A percentile compares a stretch with the other conserved stretches of the same genome.
phyloP scores from a whole-genome alignment of 2,113 vertebrate species.

The Nansenia antarctica region DNA sequence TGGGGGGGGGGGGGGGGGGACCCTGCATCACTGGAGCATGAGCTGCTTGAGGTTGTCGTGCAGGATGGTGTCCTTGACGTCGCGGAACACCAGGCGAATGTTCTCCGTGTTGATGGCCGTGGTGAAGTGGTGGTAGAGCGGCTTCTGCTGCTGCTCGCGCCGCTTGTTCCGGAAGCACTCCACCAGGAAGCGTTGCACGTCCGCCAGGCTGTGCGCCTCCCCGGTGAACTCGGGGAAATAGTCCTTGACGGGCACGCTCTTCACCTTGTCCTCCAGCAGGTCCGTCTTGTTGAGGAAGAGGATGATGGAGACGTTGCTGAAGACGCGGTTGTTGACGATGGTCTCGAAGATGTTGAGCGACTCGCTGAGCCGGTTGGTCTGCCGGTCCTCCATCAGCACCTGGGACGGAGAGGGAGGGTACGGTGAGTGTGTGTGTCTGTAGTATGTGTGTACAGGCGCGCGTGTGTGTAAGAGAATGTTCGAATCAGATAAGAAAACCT shows the following conservation, averaged over 20 bases:
- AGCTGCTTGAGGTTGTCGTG: slow-evolving; percentile 99
- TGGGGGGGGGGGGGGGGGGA: neutral
- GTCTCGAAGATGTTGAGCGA: slow-evolving; percentile 99
- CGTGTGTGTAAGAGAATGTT: neutral
- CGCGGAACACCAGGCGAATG: slow-evolving; percentile 96
- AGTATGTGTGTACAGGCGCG: neutral
- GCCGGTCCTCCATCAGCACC: slow-evolving; percentile 97
- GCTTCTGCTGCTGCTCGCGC: slow-evolving; percentile 93
- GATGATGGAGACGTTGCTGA: slow-evolving; percentile 96
- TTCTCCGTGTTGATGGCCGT: slow-evolving; percentile 99
- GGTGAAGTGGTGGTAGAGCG: slow-evolving; percentile 98
- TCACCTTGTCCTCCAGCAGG: slow-evolving; percentile 96
- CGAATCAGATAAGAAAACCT: too few species aligned
- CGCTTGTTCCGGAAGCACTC: slow-evolving; percentile 95
- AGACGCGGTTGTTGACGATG: slow-evolving; percentile 96
- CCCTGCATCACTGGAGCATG: slow-evolving; percentile 89
- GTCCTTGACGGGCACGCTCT: slow-evolving; percentile 91
- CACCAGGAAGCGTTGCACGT: slow-evolving; percentile 94
- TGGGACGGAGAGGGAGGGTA: slow-evolving; percentile 12
- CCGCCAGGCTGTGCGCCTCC: slow-evolving; percentile 87
- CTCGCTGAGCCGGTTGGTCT: slow-evolving; percentile 92
- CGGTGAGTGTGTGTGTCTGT: neutral
- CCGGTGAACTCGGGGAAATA: slow-evolving; percentile 93
- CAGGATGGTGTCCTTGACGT: slow-evolving; percentile 98
- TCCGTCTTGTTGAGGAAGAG: slow-evolving; percentile 98